Percentiles rank a stretch among this genome's conserved stretches.
Conservation (phyloP, 2,113 vertebrate species). For the Guaruba guarouba region DNA sequence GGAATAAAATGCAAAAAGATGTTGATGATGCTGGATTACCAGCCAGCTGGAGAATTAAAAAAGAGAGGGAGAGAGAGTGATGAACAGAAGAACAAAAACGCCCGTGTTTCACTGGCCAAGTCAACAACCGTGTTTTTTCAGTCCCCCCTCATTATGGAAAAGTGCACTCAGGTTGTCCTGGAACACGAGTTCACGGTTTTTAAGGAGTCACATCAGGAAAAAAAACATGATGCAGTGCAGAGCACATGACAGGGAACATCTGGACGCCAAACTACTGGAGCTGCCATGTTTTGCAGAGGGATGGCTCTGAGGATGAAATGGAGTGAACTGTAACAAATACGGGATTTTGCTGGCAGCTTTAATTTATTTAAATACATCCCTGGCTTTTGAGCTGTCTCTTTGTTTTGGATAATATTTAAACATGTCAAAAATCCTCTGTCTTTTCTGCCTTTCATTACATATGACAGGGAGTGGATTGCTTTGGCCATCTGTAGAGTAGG, state of each 20-base stretch:
- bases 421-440: background rate
- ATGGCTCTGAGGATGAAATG: background rate
- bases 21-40: constrained; percentile 52
- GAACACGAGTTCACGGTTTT: constrained; percentile 41
- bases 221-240: background rate
- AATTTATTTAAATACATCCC: constrained; percentile 50
- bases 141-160: constrained; percentile 19
- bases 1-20: constrained; percentile 65
- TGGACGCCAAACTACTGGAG: constrained; percentile 42
- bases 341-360: constrained; percentile 18
- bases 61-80: background rate
- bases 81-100: constrained; percentile 26
- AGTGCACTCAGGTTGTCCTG: constrained; percentile 39
- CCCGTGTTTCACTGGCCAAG: constrained; percentile 17
- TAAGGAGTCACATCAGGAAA: constrained; percentile 6
- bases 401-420: constrained; percentile 55
- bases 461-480: background rate
- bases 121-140: constrained; percentile 5
- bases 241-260: background rate
- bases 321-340: constrained; percentile 27
- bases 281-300: constrained; percentile 34
- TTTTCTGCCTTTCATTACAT: background rate
- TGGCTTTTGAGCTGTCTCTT: constrained; percentile 47
- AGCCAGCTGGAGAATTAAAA: constrained; percentile 31
- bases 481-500: background rate